Conservation (phyloP, 2,888 invertebrate genomes). For the Ceratothoa steindachneri region DNA sequence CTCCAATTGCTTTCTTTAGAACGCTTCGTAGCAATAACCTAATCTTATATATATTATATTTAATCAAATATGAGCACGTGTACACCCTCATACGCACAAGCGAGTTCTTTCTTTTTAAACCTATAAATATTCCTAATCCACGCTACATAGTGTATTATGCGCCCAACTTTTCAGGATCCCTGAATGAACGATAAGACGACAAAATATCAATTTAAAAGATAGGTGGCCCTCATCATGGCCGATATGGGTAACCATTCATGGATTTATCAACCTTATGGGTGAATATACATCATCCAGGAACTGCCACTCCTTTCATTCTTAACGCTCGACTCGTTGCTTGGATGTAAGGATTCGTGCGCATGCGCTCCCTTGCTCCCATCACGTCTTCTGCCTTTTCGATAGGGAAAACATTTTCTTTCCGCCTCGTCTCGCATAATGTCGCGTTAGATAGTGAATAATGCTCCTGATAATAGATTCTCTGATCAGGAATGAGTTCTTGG, state of each 20-base stretch:
- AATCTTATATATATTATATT: neutral
- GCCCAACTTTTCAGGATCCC: neutral
- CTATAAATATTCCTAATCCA: neutral
- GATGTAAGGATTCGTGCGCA: neutral
- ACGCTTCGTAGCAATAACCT: no score
- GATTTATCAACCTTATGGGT: conserved; percentile 5
- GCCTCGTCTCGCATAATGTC: no score
- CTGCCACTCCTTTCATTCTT: neutral
- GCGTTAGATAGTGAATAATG: no score
- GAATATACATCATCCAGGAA: neutral
- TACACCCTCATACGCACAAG: no score
- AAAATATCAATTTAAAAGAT: conserved; percentile 6
- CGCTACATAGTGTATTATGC: neutral
- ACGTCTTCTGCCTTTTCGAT: no score
- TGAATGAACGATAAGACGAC: neutral
- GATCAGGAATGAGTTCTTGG: no score
- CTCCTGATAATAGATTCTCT: no score
- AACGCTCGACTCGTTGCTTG: neutral
- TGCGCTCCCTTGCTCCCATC: no score
- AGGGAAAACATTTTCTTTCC: no score
- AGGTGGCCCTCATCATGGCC: neutral
- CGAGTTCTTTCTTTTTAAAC: neutral
- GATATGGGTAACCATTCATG: neutral
- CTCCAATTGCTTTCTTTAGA: no score
- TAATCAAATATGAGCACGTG: neutral